Percentiles rank a stretch among this genome's conserved stretches.
phyloP scores from a whole-genome alignment of 2,113 vertebrate genomes.

The Dendrocopos noguchii region DNA sequence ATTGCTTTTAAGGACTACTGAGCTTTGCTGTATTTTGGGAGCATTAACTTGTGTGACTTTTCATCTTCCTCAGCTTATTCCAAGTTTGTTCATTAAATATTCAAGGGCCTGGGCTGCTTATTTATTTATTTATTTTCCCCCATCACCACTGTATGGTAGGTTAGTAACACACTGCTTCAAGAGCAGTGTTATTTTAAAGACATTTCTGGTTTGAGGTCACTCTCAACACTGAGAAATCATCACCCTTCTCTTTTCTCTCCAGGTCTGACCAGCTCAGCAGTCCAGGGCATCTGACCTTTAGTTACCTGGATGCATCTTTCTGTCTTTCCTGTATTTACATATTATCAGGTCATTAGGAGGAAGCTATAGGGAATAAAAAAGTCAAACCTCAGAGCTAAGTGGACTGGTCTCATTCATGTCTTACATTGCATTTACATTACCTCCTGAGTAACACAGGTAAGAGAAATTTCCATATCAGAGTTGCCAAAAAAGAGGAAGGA shows the following conservation, averaged over 20 bases:
- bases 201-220: background rate
- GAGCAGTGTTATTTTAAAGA: background rate
- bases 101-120: background rate
- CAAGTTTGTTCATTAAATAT: constrained; percentile 29
- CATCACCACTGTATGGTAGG: background rate
- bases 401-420: background rate
- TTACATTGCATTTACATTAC: background rate
- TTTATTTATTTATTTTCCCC: background rate
- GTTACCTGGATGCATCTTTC: background rate
- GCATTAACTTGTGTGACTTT: constrained; percentile 45
- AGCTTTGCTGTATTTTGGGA: constrained; percentile 29
- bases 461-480: background rate
- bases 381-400: background rate
- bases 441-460: background rate
- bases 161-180: background rate
- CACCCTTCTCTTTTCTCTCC: background rate
- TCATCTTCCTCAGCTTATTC: constrained; percentile 37
- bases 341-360: background rate
- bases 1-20: constrained; percentile 48
- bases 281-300: background rate
- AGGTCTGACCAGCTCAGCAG: background rate
- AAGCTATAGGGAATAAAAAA: background rate
- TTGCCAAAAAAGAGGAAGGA: background rate
- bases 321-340: background rate
- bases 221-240: background rate